Percentiles rank a stretch among this genome's conserved stretches.
phyloP scores from a whole-genome alignment of 2,113 vertebrate species.

The Ovis canadensis region DNA sequence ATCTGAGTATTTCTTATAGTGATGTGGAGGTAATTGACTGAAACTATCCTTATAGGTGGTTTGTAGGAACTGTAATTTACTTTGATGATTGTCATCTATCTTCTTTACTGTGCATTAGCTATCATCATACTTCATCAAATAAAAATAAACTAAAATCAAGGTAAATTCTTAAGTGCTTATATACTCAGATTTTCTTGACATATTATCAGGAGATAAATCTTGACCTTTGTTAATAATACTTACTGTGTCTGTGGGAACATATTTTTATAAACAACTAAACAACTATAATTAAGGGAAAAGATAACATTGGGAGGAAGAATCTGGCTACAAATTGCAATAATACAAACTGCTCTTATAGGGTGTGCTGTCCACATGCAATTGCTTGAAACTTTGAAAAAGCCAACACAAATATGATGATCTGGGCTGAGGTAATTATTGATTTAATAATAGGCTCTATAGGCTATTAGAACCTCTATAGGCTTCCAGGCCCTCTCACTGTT shows the following conservation, averaged over 20 bases:
- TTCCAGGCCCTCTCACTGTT: background rate
- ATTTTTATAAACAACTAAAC: background rate
- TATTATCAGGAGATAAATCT: background rate
- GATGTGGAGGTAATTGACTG: background rate
- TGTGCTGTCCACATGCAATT: background rate
- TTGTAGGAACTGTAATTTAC: background rate
- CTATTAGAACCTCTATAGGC: background rate
- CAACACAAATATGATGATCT: background rate
- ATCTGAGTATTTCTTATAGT: background rate
- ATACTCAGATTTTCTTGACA: background rate
- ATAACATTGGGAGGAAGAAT: background rate
- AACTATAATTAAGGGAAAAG: background rate
- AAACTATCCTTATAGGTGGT: background rate
- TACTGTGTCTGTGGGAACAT: background rate
- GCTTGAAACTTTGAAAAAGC: background rate
- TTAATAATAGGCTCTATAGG: background rate
- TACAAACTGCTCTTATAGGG: background rate
- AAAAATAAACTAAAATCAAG: slow-evolving; percentile 13
- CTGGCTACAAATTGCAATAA: background rate
- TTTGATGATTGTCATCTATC: background rate
- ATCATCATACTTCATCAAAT: background rate
- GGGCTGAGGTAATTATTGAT: background rate
- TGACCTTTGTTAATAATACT: background rate
- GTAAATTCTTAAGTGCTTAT: background rate
- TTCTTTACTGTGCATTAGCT: background rate